Base-by-base conservation (phyloP, 2,113 vertebrate genomes). In the Lichenostomus cassidix region DNA sequence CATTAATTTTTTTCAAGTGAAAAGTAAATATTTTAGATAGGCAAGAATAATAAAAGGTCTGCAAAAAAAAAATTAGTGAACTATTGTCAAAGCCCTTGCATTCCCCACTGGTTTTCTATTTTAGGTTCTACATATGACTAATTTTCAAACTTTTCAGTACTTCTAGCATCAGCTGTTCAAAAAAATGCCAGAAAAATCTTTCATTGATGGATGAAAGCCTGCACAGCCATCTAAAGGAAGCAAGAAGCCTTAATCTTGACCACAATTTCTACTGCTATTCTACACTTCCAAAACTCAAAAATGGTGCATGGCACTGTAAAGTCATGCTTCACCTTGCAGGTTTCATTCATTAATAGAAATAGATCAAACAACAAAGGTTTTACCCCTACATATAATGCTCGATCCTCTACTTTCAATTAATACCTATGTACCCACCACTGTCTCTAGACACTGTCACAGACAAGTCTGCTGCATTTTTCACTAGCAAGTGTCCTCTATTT, bases 41-140 rank as follows among this genome's bases (percentile, higher is more conserved):
- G 27, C 47, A 83, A 55, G 55, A 89, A 83, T 2, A 6, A 83
- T 29, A 56, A 78, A 55, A 3, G 5, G 5, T 55, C 46, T 35
- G 11, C 2, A 37, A 42, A 76, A 62, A 77, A 16, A 27, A 19
- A 41, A 41, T 24, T 2, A 23, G 7, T 11, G 9, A 82, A 27
- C 8, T 7, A 0, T 10, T 87, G 11, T 53, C 58, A 69, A 62
- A 88, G 69, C 18, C 23, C 28, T 76, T 25, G 28, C 21, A 31
- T 82, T 81, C 58, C 46, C 21, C 39, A 35, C 16, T 44, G 53
- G n/a, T 80, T 84, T 87, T 83, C 63, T 91, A 37, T 77, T 97
- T 93, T 19, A 63, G 8, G 19, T 70, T 83, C 63, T 37, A 67
- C 19, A 15, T 28, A 79, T 28, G 16, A 47, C 35, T 73, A 12